These are phyloP conservation scores for Antheraea mylitta DNA, from an alignment of 1,140 invertebrate species.

Conservation along the genomic window DNA sequence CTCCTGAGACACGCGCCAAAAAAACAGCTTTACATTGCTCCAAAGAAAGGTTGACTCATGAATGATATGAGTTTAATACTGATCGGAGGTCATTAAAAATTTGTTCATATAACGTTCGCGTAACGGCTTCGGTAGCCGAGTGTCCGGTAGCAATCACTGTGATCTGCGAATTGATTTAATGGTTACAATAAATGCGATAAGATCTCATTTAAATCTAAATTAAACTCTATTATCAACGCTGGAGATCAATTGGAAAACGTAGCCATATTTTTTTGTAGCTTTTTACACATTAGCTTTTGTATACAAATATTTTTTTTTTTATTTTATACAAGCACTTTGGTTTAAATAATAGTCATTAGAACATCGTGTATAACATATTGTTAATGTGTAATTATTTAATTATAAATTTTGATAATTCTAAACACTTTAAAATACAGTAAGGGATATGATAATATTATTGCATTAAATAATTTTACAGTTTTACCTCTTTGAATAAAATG, in stretches of 20 bases:
- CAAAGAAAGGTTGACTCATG: background rate
- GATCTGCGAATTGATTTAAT: slow-evolving; percentile 25
- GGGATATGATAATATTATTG: too few relatives aligned
- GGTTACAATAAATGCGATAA: slow-evolving; percentile 16
- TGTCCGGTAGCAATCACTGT: slow-evolving; percentile 30
- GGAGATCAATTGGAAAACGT: slow-evolving; percentile 12
- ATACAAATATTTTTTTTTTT: background rate
- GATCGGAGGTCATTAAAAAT: background rate
- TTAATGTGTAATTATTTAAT: too few relatives aligned
- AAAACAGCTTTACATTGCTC: slow-evolving; percentile 44
- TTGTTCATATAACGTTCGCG: slow-evolving; percentile 16
- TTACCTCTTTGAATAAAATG: too few relatives aligned
- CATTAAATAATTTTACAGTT: too few relatives aligned
- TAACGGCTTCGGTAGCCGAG: slow-evolving; percentile 43
- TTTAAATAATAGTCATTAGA: background rate
- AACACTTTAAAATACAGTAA: too few relatives aligned
- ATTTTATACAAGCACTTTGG: background rate
- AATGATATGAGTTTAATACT: background rate
- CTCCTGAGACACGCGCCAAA: slow-evolving; percentile 67
- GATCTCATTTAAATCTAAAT: slow-evolving; percentile 20
- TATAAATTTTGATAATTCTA: background rate
- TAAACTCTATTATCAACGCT: slow-evolving; percentile 11
- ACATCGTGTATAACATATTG: background rate
- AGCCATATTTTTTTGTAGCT: background rate
- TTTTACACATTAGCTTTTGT: background rate